phyloP scores from a whole-genome alignment of 2,113 vertebrate genomes.

The Oryctolagus cuniculus region mOryCun1.1 NC_091439.1:108386001-108386500 shows the following conservation, averaged over 20 bases:
- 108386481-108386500: slow-evolving; percentile 36
- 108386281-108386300: background rate
- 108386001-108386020: background rate
- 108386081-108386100: background rate
- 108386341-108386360: background rate
- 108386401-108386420: background rate
- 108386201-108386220: background rate
- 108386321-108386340: background rate
- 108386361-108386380: background rate
- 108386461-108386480: background rate
- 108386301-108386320: background rate
- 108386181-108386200: background rate
- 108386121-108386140: background rate
- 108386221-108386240: background rate
- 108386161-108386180: background rate
- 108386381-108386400: background rate
- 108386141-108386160: background rate
- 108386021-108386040: slow-evolving; percentile 42
- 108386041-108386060: slow-evolving; percentile 34
- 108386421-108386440: background rate
- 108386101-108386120: background rate
- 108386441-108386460: background rate
- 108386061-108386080: slow-evolving; percentile 43
- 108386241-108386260: background rate
- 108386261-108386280: background rate